Percentiles rank a stretch among this genome's conserved stretches.
These are phyloP conservation scores for Budorcas taxicolor DNA, from an alignment of 2,113 vertebrate species.

Conservation along the genomic window DNA sequence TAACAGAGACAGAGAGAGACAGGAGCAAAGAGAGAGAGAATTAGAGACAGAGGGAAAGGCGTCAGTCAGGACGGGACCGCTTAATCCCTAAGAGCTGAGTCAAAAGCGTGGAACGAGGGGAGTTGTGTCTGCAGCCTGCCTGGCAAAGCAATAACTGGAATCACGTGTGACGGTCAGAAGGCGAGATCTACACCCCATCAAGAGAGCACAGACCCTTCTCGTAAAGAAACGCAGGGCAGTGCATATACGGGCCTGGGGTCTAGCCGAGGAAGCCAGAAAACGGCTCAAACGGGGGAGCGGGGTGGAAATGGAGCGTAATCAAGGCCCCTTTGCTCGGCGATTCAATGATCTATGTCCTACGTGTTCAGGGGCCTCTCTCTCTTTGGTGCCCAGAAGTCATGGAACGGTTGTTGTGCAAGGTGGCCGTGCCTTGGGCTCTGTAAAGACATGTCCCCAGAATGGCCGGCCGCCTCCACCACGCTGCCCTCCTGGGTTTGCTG, in stretches of 20 bases:
- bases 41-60: background rate
- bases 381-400: background rate
- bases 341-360: fast-evolving
- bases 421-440: background rate
- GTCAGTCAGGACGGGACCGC: background rate
- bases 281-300: fast-evolving
- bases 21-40: background rate
- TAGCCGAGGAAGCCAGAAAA: background rate
- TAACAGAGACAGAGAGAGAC: background rate
- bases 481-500: background rate
- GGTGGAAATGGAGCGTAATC: fast-evolving
- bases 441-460: background rate
- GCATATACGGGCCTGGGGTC: background rate
- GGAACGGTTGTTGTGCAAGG: fast-evolving
- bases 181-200: background rate
- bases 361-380: background rate
- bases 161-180: background rate
- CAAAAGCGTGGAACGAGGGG: fast-evolving
- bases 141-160: background rate
- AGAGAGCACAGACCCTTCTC: background rate
- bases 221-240: fast-evolving
- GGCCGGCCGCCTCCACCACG: background rate
- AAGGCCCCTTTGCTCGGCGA: background rate
- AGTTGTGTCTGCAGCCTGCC: background rate
- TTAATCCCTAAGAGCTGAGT: background rate